Base-by-base conservation (phyloP, 2,797 vertebrate species). In the Xerus rutilus region DNA sequence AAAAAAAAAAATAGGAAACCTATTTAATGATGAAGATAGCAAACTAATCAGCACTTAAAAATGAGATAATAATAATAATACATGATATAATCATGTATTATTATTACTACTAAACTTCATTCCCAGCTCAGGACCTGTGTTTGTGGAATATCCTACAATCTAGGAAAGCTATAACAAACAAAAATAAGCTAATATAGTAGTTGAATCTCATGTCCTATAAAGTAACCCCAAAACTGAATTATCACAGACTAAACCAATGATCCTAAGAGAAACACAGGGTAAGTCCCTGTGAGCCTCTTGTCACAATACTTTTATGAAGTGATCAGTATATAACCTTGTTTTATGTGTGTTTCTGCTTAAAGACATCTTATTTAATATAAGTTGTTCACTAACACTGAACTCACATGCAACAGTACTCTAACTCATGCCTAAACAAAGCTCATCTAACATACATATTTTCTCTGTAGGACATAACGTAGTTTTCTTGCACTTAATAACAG, bases 311-410 rank as follows among this genome's bases (percentile, higher is more conserved):
- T 93, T 91, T 72, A 43, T 73, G 72, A 79, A 39, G 30, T 1
- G 11, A 89, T 86, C 39, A n/a, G 49, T 86, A 73, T 15, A 35
- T 86, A 76, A 90, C 20, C 35, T 77, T 52, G 25, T 92, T 91
- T 74, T 35, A 77, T 47, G 32, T 65, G 32, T 84, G 72, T 52
- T 92, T 95, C 52, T 81, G 30, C 76, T 85, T 87, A 77, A 76
- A 91, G 45, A 78, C 7, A 79, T 12, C 25, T 72, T 77, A 70
- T 77, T 82, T 88, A 93, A 64, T 95, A 77, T 62, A 49, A 64
- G 43, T 30, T 97, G 47, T 52, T 92, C 73, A 35, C 47, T 89
- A 86, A 62, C 74, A 83, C 13, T 86, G 70, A 91, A 59, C 21
- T 86, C 65, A 82, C 5, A 25, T 13, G 52, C 76, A 39, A n/a